Percentiles rank a stretch among this genome's conserved stretches.
Evolutionary conservation across 2,113 vertebrate species (phyloP).

Genomic region (Chaetura pelagica): DNA sequence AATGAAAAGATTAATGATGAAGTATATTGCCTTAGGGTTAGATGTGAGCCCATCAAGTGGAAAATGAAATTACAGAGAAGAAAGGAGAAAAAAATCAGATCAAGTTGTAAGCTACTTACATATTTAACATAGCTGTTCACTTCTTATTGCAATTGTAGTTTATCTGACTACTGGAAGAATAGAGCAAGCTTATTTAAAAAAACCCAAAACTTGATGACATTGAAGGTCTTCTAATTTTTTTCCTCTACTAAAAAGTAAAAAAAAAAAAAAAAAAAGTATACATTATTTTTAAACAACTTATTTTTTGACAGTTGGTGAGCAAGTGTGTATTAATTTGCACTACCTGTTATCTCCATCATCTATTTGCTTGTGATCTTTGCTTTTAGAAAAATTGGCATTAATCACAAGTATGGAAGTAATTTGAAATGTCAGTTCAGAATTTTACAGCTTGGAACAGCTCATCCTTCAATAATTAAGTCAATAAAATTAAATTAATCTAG

Average conservation of each 20-base stretch:
- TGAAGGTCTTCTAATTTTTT: background rate
- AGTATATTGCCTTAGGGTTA: background rate
- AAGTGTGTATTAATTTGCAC: constrained; percentile 1
- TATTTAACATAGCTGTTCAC: background rate
- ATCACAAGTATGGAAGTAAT: constrained; percentile 69
- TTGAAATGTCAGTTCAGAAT: constrained; percentile 73
- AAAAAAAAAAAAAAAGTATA: background rate
- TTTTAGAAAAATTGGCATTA: constrained; percentile 67
- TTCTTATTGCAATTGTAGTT: background rate
- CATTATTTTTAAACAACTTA: background rate
- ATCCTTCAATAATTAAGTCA: constrained; percentile 78
- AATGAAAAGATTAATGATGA: background rate
- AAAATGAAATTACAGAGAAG: background rate
- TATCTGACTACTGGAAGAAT: background rate
- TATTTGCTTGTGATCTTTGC: constrained; percentile 50
- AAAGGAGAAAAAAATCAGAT: background rate
- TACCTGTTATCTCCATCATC: constrained; percentile 51
- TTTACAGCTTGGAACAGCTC: constrained; percentile 67
- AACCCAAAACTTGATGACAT: background rate
- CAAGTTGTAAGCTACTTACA: background rate
- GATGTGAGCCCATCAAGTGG: background rate
- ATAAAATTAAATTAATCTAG: constrained; percentile 79
- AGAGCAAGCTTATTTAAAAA: background rate
- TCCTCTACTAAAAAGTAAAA: background rate
- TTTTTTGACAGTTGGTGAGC: constrained; percentile 26